Evolutionary conservation across 2,113 vertebrate genomes (phyloP), one percentile per base, ranked within the genome.

Genomic region (Xiphophorus maculatus): DNA sequence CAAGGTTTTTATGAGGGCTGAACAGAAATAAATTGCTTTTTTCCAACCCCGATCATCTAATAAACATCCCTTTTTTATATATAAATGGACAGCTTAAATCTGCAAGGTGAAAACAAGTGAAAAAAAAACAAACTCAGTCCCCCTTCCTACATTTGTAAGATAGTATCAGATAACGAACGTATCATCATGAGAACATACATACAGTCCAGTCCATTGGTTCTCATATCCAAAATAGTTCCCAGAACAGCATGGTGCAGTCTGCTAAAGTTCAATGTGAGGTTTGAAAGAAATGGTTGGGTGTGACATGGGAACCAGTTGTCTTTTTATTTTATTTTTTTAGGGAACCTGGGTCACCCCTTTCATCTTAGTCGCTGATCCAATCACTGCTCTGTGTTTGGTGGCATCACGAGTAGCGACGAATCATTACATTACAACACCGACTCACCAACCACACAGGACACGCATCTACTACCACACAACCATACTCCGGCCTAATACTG

Each of bases 401-500:
- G 72, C 79, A 85, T 86, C 69, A 84, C 30, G 30, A 83, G 80
- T 84, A 88, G 89, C 87, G 73, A 87, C 62, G 74, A 71, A 85
- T 86, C 85, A 78, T 76, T 82, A 73, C 83, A 91, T 76, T 29
- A 91, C 88, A 78, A 90, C 82, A 89, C 76, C 65, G 51, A 91
- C 83, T 88, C 74, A 89, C 74, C 74, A 60, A 90, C 73, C 91
- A 84, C 83, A 92, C 80, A 78, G 77, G 74, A 90, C 68, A 93
- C 79, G 88, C 86, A 90, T 92, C 89, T 92, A 93, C 90, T 89
- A 93, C 90, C 90, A 82, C 92, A 92, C 91, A 82, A 93, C 90
- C 92, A 91, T 88, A 91, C 73, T 89, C 91, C 90, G 90, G 84
- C 86, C 87, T 91, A 90, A 88, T 91, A 93, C 92, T 91, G 91